phyloP scores from a whole-genome alignment of 2,113 vertebrate genomes.

The Sylvilagus bachmani region DNA sequence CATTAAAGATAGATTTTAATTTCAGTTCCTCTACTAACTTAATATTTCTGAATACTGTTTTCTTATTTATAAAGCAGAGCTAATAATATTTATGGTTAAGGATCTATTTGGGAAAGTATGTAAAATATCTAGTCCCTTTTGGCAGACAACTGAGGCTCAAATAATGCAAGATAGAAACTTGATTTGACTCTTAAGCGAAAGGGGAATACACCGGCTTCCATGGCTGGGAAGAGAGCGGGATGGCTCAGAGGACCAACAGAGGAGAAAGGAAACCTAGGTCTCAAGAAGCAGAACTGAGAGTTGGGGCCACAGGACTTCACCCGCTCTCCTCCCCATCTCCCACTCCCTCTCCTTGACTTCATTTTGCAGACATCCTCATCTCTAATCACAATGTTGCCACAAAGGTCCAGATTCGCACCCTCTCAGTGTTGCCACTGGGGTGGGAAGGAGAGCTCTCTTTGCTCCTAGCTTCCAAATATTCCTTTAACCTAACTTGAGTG shows the following conservation, averaged over 20 bases:
- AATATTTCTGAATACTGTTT: no score
- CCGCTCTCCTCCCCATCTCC: neutral
- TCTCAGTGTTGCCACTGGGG: neutral
- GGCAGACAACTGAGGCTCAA: neutral
- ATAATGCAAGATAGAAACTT: neutral
- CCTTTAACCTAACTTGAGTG: neutral
- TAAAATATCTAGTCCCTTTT: neutral
- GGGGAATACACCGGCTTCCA: neutral
- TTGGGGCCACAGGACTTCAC: neutral
- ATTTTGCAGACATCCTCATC: neutral
- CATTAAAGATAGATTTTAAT: neutral
- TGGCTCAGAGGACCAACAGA: neutral
- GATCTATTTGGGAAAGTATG: neutral
- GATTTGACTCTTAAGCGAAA: neutral
- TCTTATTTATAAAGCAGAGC: no score
- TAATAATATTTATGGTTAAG: neutral
- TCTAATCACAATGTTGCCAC: neutral
- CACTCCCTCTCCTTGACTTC: neutral
- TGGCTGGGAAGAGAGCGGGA: neutral
- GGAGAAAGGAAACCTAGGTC: neutral
- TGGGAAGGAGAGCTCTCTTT: neutral
- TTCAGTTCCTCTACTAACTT: neutral
- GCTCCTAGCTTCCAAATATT: neutral
- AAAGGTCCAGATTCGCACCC: neutral
- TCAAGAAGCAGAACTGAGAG: no score